Conservation (phyloP, 2,113 vertebrate species). For the Perca fluviatilis region DNA sequence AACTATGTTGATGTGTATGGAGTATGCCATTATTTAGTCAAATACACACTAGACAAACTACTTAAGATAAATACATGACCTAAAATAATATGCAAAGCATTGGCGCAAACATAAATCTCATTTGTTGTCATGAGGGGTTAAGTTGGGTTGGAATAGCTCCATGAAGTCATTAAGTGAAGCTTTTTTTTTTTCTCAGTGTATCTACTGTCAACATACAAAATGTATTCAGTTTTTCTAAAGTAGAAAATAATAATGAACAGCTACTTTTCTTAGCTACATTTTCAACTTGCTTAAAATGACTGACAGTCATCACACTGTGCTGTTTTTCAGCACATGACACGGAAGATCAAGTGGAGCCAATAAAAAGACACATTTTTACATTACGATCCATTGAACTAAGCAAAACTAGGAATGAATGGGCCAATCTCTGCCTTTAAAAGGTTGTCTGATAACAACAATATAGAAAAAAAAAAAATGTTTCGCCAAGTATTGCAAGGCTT, state of each 20-base stretch:
- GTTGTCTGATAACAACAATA: not conserved
- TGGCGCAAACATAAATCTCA: not conserved
- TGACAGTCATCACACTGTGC: slow-evolving; percentile 6
- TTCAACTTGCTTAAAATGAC: not conserved
- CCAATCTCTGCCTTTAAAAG: not conserved
- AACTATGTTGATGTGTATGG: not conserved
- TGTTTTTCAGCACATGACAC: not conserved
- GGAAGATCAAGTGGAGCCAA: slow-evolving; percentile 10
- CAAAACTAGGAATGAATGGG: not conserved
- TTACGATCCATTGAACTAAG: not conserved
- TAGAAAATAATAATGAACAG: not conserved
- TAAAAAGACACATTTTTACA: slow-evolving; percentile 25
- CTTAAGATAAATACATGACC: not conserved
- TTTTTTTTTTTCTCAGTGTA: not conserved
- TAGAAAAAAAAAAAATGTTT: not conserved
- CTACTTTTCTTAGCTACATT: not conserved
- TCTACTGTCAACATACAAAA: not conserved
- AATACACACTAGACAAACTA: not conserved
- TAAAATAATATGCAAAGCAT: not conserved
- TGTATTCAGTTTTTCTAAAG: not conserved
- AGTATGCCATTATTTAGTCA: not conserved
- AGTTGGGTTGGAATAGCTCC: not conserved
- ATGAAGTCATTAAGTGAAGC: not conserved
- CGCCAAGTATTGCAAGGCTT: not conserved
- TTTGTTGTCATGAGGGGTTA: not conserved